Evolutionary conservation across 2,888 invertebrate genomes (phyloP).

Genomic region (Caenorhabditis sulstoni): DNA sequence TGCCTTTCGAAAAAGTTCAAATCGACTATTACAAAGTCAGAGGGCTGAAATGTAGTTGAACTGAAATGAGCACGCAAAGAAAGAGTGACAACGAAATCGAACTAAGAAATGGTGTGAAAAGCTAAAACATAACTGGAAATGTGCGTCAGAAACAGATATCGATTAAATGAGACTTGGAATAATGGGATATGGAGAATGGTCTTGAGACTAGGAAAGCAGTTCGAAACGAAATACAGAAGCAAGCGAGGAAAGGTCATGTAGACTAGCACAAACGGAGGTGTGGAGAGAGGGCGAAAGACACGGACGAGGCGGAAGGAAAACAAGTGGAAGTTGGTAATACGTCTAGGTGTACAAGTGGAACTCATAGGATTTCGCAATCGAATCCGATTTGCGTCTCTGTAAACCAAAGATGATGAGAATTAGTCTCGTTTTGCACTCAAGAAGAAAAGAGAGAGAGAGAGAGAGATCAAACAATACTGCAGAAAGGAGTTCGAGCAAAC

Average conservation of each 20-base stretch:
- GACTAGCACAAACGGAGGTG: slow-evolving; percentile 46
- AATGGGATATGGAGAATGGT: slow-evolving; percentile 8
- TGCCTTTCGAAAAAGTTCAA: no score
- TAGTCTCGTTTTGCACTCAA: slow-evolving; percentile 18
- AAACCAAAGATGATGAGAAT: slow-evolving; percentile 1
- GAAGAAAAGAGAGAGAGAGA: neutral
- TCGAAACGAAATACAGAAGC: slow-evolving; percentile 5
- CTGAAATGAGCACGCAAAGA: slow-evolving; percentile 3
- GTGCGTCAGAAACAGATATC: slow-evolving; percentile 3
- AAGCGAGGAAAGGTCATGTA: neutral
- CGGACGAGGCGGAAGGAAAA: slow-evolving; percentile 9
- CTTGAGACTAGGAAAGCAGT: slow-evolving; percentile 4
- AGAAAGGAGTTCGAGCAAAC: slow-evolving; percentile 41
- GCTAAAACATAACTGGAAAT: slow-evolving; percentile 17
- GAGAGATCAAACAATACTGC: slow-evolving; percentile 42
- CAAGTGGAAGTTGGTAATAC: neutral
- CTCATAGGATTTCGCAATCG: slow-evolving; percentile 52
- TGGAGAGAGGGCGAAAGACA: slow-evolving; percentile 52
- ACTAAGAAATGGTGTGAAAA: slow-evolving; percentile 3
- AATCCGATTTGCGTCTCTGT: slow-evolving; percentile 50
- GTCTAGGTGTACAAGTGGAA: slow-evolving; percentile 50
- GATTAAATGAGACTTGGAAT: neutral
- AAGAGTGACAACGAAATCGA: neutral
- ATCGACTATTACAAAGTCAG: no score
- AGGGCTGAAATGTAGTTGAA: no score